Evolutionary conservation across 2,113 vertebrate genomes (phyloP).

Genomic region (Crocuta crocuta): DNA sequence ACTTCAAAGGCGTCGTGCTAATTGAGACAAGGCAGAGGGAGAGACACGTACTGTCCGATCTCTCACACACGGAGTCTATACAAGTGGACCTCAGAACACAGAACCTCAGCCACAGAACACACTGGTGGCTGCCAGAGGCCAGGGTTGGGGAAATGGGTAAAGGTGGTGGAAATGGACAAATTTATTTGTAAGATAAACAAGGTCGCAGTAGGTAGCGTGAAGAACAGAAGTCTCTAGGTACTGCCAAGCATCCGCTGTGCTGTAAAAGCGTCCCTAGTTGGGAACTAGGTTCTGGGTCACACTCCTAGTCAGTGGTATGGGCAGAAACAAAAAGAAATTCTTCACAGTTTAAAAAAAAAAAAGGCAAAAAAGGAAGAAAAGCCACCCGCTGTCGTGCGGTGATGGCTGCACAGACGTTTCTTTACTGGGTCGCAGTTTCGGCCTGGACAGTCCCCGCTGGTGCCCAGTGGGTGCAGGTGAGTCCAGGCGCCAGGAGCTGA

Average conservation of each 20-base stretch:
- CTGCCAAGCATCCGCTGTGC: fast-evolving
- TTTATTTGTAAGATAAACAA: not conserved
- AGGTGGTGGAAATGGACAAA: not conserved
- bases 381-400: too few relatives aligned
- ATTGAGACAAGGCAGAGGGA: not conserved
- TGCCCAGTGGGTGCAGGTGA: not conserved
- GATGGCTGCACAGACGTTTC: not conserved
- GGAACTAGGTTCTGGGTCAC: not conserved
- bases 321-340: not conserved
- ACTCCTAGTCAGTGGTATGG: not conserved
- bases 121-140: not conserved
- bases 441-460: not conserved
- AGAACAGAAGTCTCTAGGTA: not conserved
- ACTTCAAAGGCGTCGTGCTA: too few relatives aligned
- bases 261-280: not conserved
- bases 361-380: not conserved
- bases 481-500: fast-evolving
- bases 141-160: not conserved
- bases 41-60: not conserved
- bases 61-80: not conserved
- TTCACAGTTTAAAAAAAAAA: not conserved
- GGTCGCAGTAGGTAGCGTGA: too few relatives aligned
- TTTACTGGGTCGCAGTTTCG: not conserved
- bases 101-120: not conserved
- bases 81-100: too few relatives aligned